Base-by-base conservation (phyloP, 1,140 invertebrate species). In the Anagrus nilaparvatae region DNA sequence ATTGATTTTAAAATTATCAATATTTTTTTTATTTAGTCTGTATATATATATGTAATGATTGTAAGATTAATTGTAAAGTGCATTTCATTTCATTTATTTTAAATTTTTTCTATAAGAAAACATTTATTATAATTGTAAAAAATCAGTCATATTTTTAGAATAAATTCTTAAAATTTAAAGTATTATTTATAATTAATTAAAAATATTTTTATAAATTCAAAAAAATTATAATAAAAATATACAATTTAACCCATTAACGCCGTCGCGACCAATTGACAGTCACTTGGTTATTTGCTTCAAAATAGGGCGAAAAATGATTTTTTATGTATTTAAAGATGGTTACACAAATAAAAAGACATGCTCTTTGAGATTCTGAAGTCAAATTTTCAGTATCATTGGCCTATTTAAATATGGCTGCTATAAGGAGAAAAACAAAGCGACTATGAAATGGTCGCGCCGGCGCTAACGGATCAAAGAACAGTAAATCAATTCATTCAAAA, bases 1-100 rank as follows among this genome's bases (percentile, higher is more conserved):
- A 48, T 51, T 47, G 23, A 55, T 51, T 51, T 53, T 57, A 63
- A 54, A 50, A 57, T 55, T 58, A 56, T 55, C 55, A 61, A 49
- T 62, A 51, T 47, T 47, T 44, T 25, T 20, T 24, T 31, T 24
- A 16, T 38, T 36, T 32, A 36, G 27, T 43, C 35, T 46, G 20
- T 38, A 29, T 39, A 37, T 41, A 23, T 35, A 28, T 38, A 17
- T 32, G 10, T n/a, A 13, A 5, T 18, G 20, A 20, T 21, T 12
- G 17, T 43, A 23, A 21, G 31, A 31, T 46, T 23, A 8, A 33
- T 33, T 20, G 30, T 32, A 45, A 23, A 32, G 13, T 2, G 19
- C 17, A 21, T 42, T 16, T 39, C 21, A 25, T 29, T 28, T 7
- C 29, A 21, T 34, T 30, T 40, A 46, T 42, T 16, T 42, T 39